Evolutionary conservation across 2,113 vertebrate species (phyloP), one percentile per base, ranked within the genome.

Genomic region (Pelobates fuscus): DNA sequence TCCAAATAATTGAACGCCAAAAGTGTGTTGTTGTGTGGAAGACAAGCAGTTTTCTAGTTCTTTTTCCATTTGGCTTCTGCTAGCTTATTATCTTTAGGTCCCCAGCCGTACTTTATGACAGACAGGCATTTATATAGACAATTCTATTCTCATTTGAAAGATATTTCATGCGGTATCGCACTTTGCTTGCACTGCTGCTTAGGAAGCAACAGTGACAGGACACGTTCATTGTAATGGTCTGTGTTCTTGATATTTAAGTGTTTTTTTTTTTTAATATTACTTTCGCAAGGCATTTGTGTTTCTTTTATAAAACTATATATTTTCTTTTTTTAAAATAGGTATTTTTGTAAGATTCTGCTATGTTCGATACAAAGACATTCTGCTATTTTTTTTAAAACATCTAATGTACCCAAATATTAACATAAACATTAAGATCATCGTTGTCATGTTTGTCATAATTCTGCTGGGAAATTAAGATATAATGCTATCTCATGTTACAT

Each of bases 81-180:
- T 30, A 75, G 8, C 32, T 80, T 77, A 73, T 73, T 81, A 78
- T 68, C 61, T 27, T 80, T 64, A 68, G 69, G 74, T 73, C 60
- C 67, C 80, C 58, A 80, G 67, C 67, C 72, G 41, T 2, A 6
- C 68, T 41, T 46, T 76, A 26, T 78, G 37, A 70, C 73, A 81
- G 64, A 82, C 41, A 21, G 54, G 62, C 65, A 80, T 37, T 81
- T 78, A 80, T 65, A 72, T 37, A 79, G 68, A 71, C 43, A 29
- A 80, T 63, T 78, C 29, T 68, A 30, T 82, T 78, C 25, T 67
- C 21, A 85, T 49, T 29, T 37, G 23, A 18, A 15, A 81, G 61
- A 73, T 3, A 18, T 12, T 10, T 81, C 80, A 52, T 43, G 20
- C 37, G 70, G 77, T 79, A 59, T 54, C 71, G 23, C 3, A 1